Conservation (phyloP, 1,140 invertebrate genomes). For the Anoplolepis gracilipes region DNA sequence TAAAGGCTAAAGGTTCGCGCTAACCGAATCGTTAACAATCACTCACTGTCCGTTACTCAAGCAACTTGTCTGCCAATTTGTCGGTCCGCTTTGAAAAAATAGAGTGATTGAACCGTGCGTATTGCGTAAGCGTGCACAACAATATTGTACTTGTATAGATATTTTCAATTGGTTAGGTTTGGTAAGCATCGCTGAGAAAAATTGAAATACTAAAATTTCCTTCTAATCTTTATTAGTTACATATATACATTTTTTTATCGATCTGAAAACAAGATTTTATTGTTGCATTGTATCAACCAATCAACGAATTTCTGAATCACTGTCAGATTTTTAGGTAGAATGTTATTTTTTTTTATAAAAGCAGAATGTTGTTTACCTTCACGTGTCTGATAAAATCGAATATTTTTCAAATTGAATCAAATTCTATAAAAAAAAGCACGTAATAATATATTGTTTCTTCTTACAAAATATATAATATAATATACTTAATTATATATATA, state of each 20-base stretch:
- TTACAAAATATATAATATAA: background rate
- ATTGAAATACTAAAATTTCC: background rate
- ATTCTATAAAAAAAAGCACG: background rate
- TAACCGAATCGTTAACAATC: constrained; percentile 68
- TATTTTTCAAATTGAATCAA: constrained; percentile 2
- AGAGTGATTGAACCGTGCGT: background rate
- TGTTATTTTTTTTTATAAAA: no score
- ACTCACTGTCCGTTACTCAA: constrained; percentile 69
- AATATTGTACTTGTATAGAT: background rate
- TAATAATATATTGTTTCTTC: background rate
- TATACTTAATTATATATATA: no score
- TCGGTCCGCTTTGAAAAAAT: constrained; percentile 3
- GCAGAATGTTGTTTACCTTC: background rate
- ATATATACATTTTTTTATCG: background rate
- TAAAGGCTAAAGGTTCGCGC: background rate
- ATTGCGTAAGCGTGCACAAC: background rate
- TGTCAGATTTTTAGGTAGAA: background rate
- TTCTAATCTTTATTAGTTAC: background rate
- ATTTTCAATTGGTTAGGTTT: background rate
- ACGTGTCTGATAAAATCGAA: background rate
- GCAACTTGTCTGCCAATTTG: constrained; percentile 28
- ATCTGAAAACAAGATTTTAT: background rate
- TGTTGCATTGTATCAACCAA: background rate
- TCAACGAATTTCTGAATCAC: background rate
- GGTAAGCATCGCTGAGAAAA: background rate